phyloP scores from a whole-genome alignment of 2,113 vertebrate genomes.

The Zapornia atra region DNA sequence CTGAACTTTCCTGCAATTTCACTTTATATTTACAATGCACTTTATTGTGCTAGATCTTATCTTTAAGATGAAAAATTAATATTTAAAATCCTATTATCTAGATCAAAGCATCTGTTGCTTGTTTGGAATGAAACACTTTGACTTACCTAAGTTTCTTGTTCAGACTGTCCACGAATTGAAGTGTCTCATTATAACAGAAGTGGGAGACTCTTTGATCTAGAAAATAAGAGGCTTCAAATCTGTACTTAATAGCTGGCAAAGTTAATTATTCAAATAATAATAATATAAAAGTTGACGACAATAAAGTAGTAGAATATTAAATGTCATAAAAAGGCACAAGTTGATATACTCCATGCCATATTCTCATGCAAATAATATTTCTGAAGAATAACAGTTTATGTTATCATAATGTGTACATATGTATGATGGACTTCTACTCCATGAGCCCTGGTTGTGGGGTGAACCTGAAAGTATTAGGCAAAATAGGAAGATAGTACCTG shows the following conservation, averaged over 20 bases:
- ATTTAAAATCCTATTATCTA: conserved; percentile 6
- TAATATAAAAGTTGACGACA: background rate
- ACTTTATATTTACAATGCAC: background rate
- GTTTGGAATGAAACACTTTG: conserved; percentile 22
- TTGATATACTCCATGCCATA: background rate
- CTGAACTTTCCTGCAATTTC: background rate
- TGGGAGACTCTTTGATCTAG: conserved; percentile 33
- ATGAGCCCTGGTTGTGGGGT: background rate
- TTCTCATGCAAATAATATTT: background rate
- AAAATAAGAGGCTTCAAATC: conserved; percentile 32
- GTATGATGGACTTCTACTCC: background rate
- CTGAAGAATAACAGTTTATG: background rate
- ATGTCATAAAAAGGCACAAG: background rate
- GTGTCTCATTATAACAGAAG: conserved; percentile 47
- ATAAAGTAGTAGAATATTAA: conserved; percentile 11
- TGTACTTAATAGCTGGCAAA: conserved; percentile 26
- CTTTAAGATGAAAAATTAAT: background rate
- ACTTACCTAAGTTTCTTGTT: conserved; percentile 31
- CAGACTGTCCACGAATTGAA: conserved; percentile 40
- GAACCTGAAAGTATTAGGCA: background rate
- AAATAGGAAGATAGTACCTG: background rate
- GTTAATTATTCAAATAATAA: conserved; percentile 46
- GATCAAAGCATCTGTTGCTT: conserved; percentile 20
- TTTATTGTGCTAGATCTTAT: background rate
- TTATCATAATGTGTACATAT: background rate